Percentiles rank a stretch among this genome's conserved stretches.
phyloP scores from a whole-genome alignment of 2,113 vertebrate genomes.

The Muscicapa adusta region DNA sequence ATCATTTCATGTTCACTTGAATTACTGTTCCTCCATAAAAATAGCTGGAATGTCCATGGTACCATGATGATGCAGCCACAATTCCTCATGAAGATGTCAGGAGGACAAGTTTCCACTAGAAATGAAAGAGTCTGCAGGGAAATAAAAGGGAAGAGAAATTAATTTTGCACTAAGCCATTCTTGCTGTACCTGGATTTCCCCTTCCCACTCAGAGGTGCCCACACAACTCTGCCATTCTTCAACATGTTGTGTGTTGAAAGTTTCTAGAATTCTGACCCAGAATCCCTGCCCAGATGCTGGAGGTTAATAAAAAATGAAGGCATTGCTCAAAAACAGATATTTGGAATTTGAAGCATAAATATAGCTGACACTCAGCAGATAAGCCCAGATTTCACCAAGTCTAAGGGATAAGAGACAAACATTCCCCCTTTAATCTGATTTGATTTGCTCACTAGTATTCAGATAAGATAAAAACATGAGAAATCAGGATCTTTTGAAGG shows the following conservation, averaged over 20 bases:
- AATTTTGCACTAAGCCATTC: background rate
- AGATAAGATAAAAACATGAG: constrained; percentile 42
- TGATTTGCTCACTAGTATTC: constrained; percentile 26
- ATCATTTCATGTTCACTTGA: background rate
- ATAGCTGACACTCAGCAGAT: constrained; percentile 28
- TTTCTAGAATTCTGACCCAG: background rate
- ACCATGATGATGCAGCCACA: background rate
- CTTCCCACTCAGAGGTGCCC: background rate
- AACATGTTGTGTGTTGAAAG: background rate
- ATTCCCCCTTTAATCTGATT: constrained; percentile 64
- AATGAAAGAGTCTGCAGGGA: background rate
- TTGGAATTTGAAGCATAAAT: constrained; percentile 27
- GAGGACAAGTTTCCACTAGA: background rate
- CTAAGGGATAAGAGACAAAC: constrained; percentile 5
- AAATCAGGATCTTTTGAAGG: constrained; percentile 12
- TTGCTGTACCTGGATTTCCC: background rate
- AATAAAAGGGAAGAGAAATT: background rate
- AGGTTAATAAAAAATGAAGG: constrained; percentile 48
- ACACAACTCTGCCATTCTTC: background rate
- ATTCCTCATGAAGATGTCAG: background rate
- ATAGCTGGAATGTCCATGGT: background rate
- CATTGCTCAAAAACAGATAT: constrained; percentile 44
- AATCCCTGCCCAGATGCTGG: constrained; percentile 12
- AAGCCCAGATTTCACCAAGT: constrained; percentile 55
- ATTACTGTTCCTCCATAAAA: background rate